Base-by-base conservation (phyloP, 2,888 invertebrate species). In the Plutella xylostella region DNA sequence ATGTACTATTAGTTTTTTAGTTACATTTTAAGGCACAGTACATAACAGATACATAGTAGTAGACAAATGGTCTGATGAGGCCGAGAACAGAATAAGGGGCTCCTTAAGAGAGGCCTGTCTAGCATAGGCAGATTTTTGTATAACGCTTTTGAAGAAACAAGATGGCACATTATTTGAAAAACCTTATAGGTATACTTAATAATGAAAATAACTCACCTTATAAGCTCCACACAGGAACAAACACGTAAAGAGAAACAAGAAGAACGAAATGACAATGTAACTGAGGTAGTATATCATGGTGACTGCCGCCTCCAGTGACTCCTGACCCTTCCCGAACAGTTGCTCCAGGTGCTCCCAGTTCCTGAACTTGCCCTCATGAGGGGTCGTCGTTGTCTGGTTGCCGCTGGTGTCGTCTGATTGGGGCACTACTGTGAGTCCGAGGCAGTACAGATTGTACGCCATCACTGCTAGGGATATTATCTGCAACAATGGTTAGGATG, bases 191-290 rank as follows among this genome's bases (percentile, higher is more conserved):
- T n/a, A n/a, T n/a, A n/a, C n/a, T n/a, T n/a, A n/a, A n/a, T n/a
- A n/a, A n/a, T n/a, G n/a, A n/a, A n/a, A n/a, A n/a, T n/a, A n/a
- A 52, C 60, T 57, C 55, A 80, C 82, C 68, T 71, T 74, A 55
- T 74, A 72, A 49, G 75, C 76, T 45, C 82, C 82, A 54, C 74
- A 70, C 0, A 75, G 73, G 46, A 73, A 70, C 45, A 78, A 51
- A 3, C 68, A 55, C 35, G 67, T 62, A 48, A 78, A 75, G 4
- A 82, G 48, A 33, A 82, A 69, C 48, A 80, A 49, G 19, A 80
- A 47, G 20, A 75, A 50, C 42, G 66, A 73, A 45, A 82, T 63
- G 2, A 61, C 48, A 1, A 72, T 65, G 45, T 83, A 82, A 11
- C 68, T 63, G 20, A 68, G 45, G 51, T 73, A 73, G 54, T 82